Conservation (phyloP, 2,888 invertebrate species). For the Smittia sp. region DNA sequence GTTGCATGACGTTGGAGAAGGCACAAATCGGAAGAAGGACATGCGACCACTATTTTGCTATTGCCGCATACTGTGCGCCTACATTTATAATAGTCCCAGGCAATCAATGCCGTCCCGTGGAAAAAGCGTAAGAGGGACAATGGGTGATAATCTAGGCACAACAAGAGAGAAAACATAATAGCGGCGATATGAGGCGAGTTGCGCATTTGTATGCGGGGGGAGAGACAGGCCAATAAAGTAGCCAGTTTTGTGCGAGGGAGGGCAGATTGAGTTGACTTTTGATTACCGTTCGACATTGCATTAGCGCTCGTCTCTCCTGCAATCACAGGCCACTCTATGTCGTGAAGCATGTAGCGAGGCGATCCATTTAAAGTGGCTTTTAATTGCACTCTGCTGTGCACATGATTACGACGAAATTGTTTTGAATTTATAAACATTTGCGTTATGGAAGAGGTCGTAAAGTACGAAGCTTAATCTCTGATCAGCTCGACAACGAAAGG, state of each 20-base stretch:
- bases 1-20: constrained; percentile 40
- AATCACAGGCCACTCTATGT: not conserved
- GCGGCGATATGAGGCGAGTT: not conserved
- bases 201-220: constrained; percentile 18
- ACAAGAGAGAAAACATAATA: constrained; percentile 20
- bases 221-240: constrained; percentile 24
- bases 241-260: not conserved
- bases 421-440: constrained; percentile 22
- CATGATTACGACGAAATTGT: constrained; percentile 25
- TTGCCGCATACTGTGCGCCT: constrained; percentile 36
- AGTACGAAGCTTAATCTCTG: constrained; percentile 24
- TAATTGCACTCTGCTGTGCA: constrained; percentile 39
- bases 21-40: constrained; percentile 28
- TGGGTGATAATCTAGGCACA: constrained; percentile 30
- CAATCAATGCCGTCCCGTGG: constrained; percentile 7
- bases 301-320: constrained; percentile 12
- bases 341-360: constrained; percentile 21
- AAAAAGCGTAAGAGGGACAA: constrained; percentile 32
- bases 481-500: constrained; percentile 22
- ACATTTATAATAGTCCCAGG: constrained; percentile 17
- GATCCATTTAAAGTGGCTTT: constrained; percentile 35
- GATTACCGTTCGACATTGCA: constrained; percentile 25
- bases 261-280: constrained; percentile 37
- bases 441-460: constrained; percentile 30
- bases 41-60: constrained; percentile 40